Base-by-base conservation (phyloP, 2,888 invertebrate genomes). In the Acleris sparsana region DNA sequence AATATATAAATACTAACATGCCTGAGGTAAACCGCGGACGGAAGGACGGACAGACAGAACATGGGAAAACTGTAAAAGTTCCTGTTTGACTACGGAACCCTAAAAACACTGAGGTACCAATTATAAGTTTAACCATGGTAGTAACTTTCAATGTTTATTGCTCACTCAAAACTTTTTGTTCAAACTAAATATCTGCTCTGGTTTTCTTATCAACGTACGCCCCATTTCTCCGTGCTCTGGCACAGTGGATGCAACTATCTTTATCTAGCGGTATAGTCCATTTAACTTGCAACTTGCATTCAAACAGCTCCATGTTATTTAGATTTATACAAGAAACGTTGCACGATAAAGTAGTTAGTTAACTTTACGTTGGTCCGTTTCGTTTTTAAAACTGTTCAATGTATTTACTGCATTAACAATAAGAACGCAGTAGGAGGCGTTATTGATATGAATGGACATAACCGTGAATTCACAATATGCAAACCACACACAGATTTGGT, bases 181-280 rank as follows among this genome's bases (percentile, higher is more conserved):
- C 16, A 57, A 59, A 18, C 20, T 59, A 49, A 49, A 59, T 57
- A 43, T 29, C 49, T 59, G 16, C 13, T 39, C 56, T 49, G 52
- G 25, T 29, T 56, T 56, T 59, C 66, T 70, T 70, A 72, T 71
- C 73, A 52, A 62, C 70, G 73, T 69, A 71, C 72, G 71, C 70
- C 61, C 70, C 74, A 73, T 74, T 74, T 73, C 72, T 61, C 69
- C 33, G 62, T 52, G 70, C 69, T 70, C 67, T 18, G 57, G 70
- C 68, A 63, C 62, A 70, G 58, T 61, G 46, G 53, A 29, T 62
- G 60, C 51, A 18, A 62, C 64, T 65, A 65, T 70, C 68, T 70
- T 63, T 65, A 67, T 67, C 56, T 58, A 52, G 44, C 61, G 58
- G 63, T 55, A 65, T 66, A 66, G 43, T 43, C 69, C 69, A 69